Evolutionary conservation across 2,888 invertebrate genomes (phyloP), one percentile per base, ranked within the genome.

Genomic region (Macrophya alboannulata): DNA sequence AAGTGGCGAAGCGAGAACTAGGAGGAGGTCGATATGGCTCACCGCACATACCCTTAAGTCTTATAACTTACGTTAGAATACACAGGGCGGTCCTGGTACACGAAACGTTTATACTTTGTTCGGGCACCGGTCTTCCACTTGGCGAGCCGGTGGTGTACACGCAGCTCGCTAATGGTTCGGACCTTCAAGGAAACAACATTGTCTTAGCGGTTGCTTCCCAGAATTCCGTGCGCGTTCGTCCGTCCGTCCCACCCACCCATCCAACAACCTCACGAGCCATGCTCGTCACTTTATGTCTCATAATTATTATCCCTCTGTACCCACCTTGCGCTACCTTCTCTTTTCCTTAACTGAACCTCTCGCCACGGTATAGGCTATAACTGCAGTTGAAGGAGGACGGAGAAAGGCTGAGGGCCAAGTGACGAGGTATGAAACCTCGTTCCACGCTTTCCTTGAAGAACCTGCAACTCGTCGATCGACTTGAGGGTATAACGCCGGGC

Each of bases 241-340:
- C 85, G 86, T 85, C 65, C 86, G 85, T 87, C 84, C 87, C 86
- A 86, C 51, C 71, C 65, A 55, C 68, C 84, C 83, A 79, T n/a
- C 85, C 55, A 87, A 86, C 86, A 87, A 87, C 86, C 87, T 90
- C 90, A 88, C 88, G 86, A 88, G 89, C 88, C 88, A 88, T 89
- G 90, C 91, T 91, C 92, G 92, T 93, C 92, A 92, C 92, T 93
- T 92, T 92, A 92, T 92, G 92, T 92, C 91, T 92, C 92, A 90
- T 92, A 93, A 93, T 93, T 92, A 92, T 92, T 91, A 90, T 88
- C 89, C 90, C 90, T 89, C 90, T 85, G 89, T 90, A 88, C 90
- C 91, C 90, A 90, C 90, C 91, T 90, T 87, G 87, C 88, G 87
- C 88, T 88, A 85, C 85, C 84, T 87, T 79, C 86, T 86, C 87